Conservation (phyloP, 2,797 vertebrate species). For the Manis javanica region DNA sequence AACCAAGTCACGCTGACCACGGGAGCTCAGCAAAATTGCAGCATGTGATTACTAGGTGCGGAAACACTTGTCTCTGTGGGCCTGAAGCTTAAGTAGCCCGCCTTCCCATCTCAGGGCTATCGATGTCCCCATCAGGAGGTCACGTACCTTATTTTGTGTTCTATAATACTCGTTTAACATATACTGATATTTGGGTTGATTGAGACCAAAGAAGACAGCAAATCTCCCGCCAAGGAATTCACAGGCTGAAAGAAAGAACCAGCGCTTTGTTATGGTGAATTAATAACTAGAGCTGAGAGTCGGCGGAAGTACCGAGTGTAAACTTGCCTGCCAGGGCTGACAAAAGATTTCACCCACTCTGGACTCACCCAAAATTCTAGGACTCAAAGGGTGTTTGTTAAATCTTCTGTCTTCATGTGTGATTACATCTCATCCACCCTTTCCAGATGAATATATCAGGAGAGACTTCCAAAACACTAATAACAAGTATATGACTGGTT, state of each 20-base stretch:
- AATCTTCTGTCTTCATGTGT: neutral
- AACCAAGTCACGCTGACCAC: neutral
- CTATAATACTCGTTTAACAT: conserved; percentile 85
- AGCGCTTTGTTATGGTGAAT: neutral
- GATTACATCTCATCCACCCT: neutral
- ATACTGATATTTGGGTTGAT: conserved; percentile 88
- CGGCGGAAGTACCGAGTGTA: neutral
- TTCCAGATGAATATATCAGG: neutral
- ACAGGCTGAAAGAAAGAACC: conserved; percentile 84
- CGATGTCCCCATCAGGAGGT: neutral
- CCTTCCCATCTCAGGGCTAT: neutral
- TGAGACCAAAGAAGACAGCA: conserved; percentile 87
- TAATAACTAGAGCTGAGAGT: neutral
- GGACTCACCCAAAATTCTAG: neutral
- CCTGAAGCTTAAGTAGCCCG: neutral
- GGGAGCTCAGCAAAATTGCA: neutral
- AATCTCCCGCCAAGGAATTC: conserved; percentile 88
- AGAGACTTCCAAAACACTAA: neutral
- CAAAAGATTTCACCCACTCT: neutral
- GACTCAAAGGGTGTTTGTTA: neutral
- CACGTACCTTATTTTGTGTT: conserved; percentile 83
- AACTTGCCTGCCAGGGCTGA: neutral
- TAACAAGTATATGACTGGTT: neutral
- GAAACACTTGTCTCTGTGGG: neutral
- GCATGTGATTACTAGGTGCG: rapidly evolving